phyloP scores from a whole-genome alignment of 2,888 invertebrate genomes.

The Cerceris rybyensis region DNA sequence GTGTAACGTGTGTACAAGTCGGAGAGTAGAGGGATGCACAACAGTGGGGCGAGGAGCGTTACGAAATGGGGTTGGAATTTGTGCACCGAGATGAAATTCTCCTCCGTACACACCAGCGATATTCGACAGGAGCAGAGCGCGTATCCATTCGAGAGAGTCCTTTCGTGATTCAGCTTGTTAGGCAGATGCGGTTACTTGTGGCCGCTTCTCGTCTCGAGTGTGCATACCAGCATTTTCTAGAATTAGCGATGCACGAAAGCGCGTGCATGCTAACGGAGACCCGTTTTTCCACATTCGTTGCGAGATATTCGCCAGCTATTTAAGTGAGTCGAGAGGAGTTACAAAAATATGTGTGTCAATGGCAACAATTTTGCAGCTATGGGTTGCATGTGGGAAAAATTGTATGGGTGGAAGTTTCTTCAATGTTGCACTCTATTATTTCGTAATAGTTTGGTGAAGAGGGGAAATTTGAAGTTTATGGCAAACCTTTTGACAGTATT shows the following conservation, averaged over 20 bases:
- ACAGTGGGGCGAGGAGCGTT: conserved; percentile 26
- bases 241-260: conserved; percentile 28
- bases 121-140: conserved; percentile 11
- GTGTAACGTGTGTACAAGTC: conserved; percentile 6
- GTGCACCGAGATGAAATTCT: conserved; percentile 51
- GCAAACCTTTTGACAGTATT: no score
- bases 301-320: no score
- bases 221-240: conserved; percentile 31
- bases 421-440: no score
- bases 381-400: no score
- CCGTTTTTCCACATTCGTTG: no score
- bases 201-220: conserved; percentile 11
- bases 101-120: conserved; percentile 14
- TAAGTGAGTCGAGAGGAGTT: no score
- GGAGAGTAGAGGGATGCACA: conserved; percentile 15
- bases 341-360: no score
- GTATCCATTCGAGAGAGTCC: conserved; percentile 44
- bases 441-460: no score
- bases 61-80: conserved; percentile 49
- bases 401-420: no score
- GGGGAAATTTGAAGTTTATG: no score
- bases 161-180: conserved; percentile 55
- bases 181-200: conserved; percentile 16
- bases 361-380: no score
- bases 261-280: no score